A percentile compares a stretch with the other conserved stretches of the same genome.
Conservation (phyloP, 1,140 invertebrate species). For the Drosophila saltans region DNA sequence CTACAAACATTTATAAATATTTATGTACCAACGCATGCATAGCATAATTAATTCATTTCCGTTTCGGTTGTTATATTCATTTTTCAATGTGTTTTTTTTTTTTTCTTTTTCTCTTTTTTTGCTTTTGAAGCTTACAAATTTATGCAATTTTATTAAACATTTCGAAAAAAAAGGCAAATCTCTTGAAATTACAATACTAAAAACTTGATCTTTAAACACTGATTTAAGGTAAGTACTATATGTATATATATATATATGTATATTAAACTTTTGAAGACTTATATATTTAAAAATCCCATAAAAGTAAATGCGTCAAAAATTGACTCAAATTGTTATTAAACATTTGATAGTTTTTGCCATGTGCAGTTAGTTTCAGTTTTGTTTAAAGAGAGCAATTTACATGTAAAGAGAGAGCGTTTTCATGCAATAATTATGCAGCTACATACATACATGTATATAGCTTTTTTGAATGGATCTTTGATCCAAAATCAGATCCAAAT, state of each 20-base stretch:
- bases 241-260: slow-evolving; percentile 36
- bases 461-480: slow-evolving; percentile 25
- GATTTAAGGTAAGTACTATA: slow-evolving; percentile 54
- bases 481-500: slow-evolving; percentile 63
- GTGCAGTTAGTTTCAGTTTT: slow-evolving; percentile 37
- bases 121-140: slow-evolving; percentile 70
- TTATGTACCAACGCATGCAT: slow-evolving; percentile 55
- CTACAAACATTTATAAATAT: slow-evolving; percentile 60
- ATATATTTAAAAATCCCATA: slow-evolving; percentile 70
- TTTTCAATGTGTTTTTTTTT: background rate
- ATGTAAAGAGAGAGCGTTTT: slow-evolving; percentile 30
- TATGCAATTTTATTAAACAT: slow-evolving; percentile 71
- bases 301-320: slow-evolving; percentile 82
- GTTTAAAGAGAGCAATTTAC: slow-evolving; percentile 42
- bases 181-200: slow-evolving; percentile 65
- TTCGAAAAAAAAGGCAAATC: slow-evolving; percentile 69
- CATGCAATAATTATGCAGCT: slow-evolving; percentile 3
- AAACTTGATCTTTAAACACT: slow-evolving; percentile 60
- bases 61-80: background rate
- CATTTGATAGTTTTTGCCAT: slow-evolving; percentile 62
- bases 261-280: slow-evolving; percentile 50
- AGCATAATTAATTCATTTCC: slow-evolving; percentile 46
- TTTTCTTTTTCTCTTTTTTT: slow-evolving; percentile 23
- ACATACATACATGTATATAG: background rate
- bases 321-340: slow-evolving; percentile 64